phyloP scores from a whole-genome alignment of 2,113 vertebrate genomes.

The Cryptotis parvus region DNA sequence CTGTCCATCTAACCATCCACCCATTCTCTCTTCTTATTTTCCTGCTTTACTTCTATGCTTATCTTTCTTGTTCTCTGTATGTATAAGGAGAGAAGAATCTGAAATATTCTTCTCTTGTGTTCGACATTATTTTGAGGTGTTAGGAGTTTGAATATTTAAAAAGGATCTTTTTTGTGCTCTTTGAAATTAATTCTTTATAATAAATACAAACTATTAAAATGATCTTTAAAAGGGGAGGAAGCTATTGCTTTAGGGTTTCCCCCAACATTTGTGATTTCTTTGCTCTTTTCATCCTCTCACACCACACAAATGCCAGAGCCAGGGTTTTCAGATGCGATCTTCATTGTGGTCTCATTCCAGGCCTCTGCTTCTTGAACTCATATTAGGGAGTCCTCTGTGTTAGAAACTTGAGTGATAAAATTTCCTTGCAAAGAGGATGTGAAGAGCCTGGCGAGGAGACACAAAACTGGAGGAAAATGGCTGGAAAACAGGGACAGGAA shows the following conservation, averaged over 20 bases:
- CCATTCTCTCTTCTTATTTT: not conserved
- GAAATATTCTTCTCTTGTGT: not conserved
- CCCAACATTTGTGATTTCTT: not conserved
- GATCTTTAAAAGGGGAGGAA: too few species aligned
- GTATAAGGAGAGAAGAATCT: not conserved
- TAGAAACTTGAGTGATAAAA: conserved; percentile 2
- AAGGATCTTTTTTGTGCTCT: too few species aligned
- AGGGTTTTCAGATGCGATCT: not conserved
- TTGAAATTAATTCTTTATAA: conserved; percentile 32
- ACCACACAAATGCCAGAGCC: not conserved
- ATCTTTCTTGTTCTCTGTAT: not conserved
- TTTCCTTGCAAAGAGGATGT: conserved; percentile 28
- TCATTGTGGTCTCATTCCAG: not conserved
- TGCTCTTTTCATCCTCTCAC: not conserved
- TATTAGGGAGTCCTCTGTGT: not conserved
- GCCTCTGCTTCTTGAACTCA: not conserved
- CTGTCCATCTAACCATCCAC: too few species aligned
- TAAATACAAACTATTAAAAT: too few species aligned
- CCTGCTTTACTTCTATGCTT: too few species aligned
- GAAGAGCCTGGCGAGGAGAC: not conserved
- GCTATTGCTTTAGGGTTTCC: conserved; percentile 3
- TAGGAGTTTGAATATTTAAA: conserved; percentile 19
- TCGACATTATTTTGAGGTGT: conserved; percentile 13
- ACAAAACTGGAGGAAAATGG: not conserved
- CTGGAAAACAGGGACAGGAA: not conserved